Base-by-base conservation (phyloP, 2,888 invertebrate species). In the Luperina testacea region DNA sequence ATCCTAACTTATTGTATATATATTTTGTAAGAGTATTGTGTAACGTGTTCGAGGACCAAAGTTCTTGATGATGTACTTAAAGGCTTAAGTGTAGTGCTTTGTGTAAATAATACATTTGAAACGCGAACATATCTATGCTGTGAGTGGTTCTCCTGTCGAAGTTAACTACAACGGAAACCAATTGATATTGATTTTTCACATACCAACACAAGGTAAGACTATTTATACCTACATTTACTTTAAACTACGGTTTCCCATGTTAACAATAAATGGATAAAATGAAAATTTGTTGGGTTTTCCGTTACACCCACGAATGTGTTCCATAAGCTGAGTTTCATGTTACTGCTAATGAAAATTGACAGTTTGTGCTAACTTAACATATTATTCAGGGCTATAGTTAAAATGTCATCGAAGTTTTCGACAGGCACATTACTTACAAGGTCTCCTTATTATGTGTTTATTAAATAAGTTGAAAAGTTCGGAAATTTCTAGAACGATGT, bases 21-120 rank as follows among this genome's bases (percentile, higher is more conserved):
- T 82, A 86, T 89, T 86, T 89, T 84, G 27, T 87, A 80, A 74
- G 75, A 77, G 57, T 84, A 88, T 83, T 81, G 80, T 86, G 77
- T 75, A 87, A 81, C 87, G 91, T 90, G 91, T 92, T 90, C 77
- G 92, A 79, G 95, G 95, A 94, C 94, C 94, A 95, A 95, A 90
- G 80, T 92, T 90, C 89, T 81, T 86, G 87, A 89, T 90, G 84
- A 86, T 87, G 86, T 86, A 86, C 87, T 87, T 86, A 88, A 87
- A 85, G 84, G 88, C 81, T 83, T 87, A 77, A 87, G 87, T 88
- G 85, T 90, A 92, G 93, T 94, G 94, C 87, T 86, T 88, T 90
- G 94, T 94, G 94, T 94, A 92, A 86, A 92, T 92, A 91, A 67
- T 86, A 74, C 59, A 91, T 79, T 86, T 78, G 81, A 82, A 85